phyloP scores from a whole-genome alignment of 30 jellyfish, hydroid and myxozoan species.

The Haliclystus octoradiatus region DNA sequence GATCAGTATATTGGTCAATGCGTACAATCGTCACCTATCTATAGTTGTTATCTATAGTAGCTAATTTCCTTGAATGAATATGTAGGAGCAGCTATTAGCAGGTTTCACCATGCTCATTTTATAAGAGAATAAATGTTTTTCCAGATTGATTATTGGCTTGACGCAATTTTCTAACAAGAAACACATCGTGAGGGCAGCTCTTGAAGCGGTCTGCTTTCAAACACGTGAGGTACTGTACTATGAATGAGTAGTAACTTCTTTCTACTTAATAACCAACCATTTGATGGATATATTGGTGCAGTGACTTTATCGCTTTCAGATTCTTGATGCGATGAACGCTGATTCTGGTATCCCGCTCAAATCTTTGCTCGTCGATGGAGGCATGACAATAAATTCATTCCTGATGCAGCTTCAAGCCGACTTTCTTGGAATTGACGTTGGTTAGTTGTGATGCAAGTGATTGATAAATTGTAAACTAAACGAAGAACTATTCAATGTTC shows the following conservation, averaged over 20 bases:
- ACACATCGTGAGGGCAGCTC: constrained; percentile 77
- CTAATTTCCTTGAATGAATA: too few relatives aligned
- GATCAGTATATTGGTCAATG: too few relatives aligned
- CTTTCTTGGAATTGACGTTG: constrained; percentile 56
- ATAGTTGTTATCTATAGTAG: too few relatives aligned
- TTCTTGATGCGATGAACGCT: constrained; percentile 75
- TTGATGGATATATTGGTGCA: too few relatives aligned
- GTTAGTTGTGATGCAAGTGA: constrained; percentile 5
- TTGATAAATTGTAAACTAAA: not conserved
- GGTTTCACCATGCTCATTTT: too few relatives aligned
- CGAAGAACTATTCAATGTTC: not conserved
- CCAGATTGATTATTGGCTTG: constrained; percentile 53
- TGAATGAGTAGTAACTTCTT: too few relatives aligned
- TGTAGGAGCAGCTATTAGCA: too few relatives aligned
- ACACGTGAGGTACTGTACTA: constrained; percentile 44
- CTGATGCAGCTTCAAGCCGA: constrained; percentile 80
- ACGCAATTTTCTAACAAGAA: constrained; percentile 76
- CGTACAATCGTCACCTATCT: too few relatives aligned
- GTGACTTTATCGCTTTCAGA: constrained; percentile 10
- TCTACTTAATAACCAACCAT: too few relatives aligned
- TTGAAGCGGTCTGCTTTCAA: constrained; percentile 89
- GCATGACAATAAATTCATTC: constrained; percentile 69
- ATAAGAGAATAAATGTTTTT: not conserved
- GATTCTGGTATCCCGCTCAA: constrained; percentile 85
- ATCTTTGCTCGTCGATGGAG: constrained; percentile 74